phyloP scores from a whole-genome alignment of 2,888 invertebrate genomes.

The Eucera pruinosa region DNA sequence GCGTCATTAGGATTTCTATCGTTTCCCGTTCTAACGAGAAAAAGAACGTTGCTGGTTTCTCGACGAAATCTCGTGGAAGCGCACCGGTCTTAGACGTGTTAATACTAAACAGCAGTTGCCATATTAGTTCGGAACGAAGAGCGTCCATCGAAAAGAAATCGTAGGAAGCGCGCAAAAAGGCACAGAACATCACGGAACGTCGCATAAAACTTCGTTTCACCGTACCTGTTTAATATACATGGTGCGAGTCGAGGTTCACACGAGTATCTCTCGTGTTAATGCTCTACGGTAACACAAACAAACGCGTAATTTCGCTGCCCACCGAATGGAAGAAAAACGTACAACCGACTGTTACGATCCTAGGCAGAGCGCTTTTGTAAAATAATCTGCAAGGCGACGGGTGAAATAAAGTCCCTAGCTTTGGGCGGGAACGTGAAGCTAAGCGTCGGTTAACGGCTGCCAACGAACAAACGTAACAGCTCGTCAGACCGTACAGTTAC shows the following conservation, averaged over 20 bases:
- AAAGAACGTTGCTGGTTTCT: background rate
- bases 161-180: conserved; percentile 33
- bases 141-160: conserved; percentile 34
- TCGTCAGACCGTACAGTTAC: no score
- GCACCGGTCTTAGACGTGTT: no score
- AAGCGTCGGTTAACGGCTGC: no score
- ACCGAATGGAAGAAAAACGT: conserved; percentile 58
- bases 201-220: background rate
- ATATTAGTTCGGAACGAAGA: conserved; percentile 12
- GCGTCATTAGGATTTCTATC: no score
- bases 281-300: conserved; percentile 19
- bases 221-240: conserved; percentile 81
- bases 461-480: no score
- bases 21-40: background rate
- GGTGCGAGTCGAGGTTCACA: conserved; percentile 49
- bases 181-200: background rate
- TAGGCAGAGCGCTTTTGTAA: conserved; percentile 65
- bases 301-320: conserved; percentile 33
- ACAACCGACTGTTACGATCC: conserved; percentile 49
- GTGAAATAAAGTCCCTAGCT: conserved; percentile 65
- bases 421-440: conserved; percentile 79
- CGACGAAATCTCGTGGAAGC: no score
- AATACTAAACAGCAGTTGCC: conserved; percentile 18
- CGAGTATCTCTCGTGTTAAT: conserved; percentile 46
- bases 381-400: conserved; percentile 44